Percentiles rank a stretch among this genome's conserved stretches.
Evolutionary conservation across 2,797 vertebrate species (phyloP).

Genomic region (Sus cebifrons): DNA sequence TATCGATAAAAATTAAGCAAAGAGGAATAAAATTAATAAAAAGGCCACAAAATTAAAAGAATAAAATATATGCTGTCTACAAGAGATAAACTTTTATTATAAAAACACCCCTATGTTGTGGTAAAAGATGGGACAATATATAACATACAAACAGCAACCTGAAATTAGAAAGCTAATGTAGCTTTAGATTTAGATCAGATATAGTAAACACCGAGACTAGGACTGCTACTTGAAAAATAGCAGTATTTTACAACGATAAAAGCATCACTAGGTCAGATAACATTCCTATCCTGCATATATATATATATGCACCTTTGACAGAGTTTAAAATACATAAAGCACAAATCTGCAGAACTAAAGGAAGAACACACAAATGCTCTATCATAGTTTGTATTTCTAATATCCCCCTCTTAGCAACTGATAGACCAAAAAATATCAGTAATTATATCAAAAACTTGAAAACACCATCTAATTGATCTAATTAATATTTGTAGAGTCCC

Average conservation of each 20-base stretch:
- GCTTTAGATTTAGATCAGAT: neutral
- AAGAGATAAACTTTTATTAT: neutral
- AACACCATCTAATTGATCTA: neutral
- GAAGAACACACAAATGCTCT: neutral
- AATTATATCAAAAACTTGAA: neutral
- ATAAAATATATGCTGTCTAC: neutral
- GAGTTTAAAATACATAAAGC: constrained; percentile 1
- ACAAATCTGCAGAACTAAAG: neutral
- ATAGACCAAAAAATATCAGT: neutral
- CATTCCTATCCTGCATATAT: neutral
- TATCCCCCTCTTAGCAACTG: neutral
- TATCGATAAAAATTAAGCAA: neutral
- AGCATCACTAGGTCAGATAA: neutral
- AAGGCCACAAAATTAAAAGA: neutral
- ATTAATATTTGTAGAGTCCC: neutral
- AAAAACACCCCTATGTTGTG: neutral
- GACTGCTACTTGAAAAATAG: neutral
- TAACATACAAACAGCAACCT: neutral
- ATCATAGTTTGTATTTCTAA: neutral
- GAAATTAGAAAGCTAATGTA: neutral
- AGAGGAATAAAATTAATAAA: neutral
- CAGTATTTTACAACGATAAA: neutral
- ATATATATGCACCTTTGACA: neutral
- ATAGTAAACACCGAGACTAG: neutral
- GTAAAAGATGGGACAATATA: neutral